Evolutionary conservation across 2,113 vertebrate species (phyloP), one percentile per base, ranked within the genome.

Genomic region (Conger conger): DNA sequence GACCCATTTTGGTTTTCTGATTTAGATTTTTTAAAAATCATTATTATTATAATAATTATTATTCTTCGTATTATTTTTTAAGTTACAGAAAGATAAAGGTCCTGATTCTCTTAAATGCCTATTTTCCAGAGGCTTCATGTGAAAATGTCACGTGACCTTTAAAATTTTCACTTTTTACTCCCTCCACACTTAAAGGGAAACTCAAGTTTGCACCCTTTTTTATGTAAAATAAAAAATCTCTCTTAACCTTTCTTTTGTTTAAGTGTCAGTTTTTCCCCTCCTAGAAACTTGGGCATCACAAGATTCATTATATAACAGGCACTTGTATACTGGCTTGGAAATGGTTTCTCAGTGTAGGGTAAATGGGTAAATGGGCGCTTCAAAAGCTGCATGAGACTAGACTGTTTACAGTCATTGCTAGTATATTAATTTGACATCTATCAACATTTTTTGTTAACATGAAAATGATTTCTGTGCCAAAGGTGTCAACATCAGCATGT

Each of bases 221-320:
- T 97, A 96, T 97, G 96, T 96, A 95, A 95, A 97, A 97, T 97
- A 97, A 97, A 97, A 95, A 94, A 95, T 92, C 91, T 95, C 93
- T 93, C 92, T 86, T 82, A 94, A 94, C 91, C 89, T 93, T 35
- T 84, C 8, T 16, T 89, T 86, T 88, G 83, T 73, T 80, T 85
- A 83, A 68, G 87, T 83, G 13, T 83, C 85, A 60, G 27, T 35
- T 78, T 23, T 81, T 63, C 4, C 23, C 23, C 1, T 30, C 16
- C 11, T 57, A 76, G 7, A 53, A 36, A 20, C 27, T 30, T 60
- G 37, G 18, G 37, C 33, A 6, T 79, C 86, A 68, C 9, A n/a
- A 68, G 4, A 68, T 18, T 68, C 60, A 27, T n/a, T n/a, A n/a
- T 68, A 5, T 20, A 68, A 68, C 23, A 16, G 20, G 57, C 9